Base-by-base conservation (phyloP, 2,113 vertebrate genomes). In the Ptychochromis oligacanthus region DNA sequence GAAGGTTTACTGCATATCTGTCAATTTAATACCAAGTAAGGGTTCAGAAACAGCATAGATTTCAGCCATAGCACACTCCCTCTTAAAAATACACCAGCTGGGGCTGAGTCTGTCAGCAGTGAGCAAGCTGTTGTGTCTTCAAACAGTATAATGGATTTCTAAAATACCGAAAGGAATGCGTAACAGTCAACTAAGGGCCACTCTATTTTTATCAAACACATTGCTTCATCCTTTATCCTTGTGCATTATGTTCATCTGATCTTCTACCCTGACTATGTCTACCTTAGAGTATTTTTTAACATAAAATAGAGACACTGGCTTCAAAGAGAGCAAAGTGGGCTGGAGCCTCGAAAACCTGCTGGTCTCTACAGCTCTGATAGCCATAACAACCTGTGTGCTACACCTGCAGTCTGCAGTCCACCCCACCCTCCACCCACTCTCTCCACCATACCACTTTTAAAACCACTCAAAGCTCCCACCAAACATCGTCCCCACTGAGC, bases 291-390 rank as follows among this genome's bases (percentile, higher is more conserved):
- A n/a, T n/a, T n/a, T n/a, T n/a, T n/a, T n/a, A n/a, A n/a, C n/a
- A n/a, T n/a, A n/a, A n/a, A n/a, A n/a, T n/a, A n/a, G 13, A 57
- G 75, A 78, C 75, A 72, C 15, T 22, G 80, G 75, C 88, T 89
- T 93, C 92, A 92, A 93, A 94, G 83, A 64, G 65, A 77, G 79
- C 61, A 46, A 81, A 75, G 75, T 74, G 56, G 18, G 31, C 40
- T 79, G 49, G 81, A 88, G 85, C 75, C 57, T 80, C 60, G 72
- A 86, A 82, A 91, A 79, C 85, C 80, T 43, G 38, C 81, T 36
- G 57, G 54, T 80, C 83, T 78, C 82, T 61, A 64, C 59, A 90
- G 83, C 77, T 83, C 87, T 54, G 77, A 84, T 85, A 83, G 84
- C 83, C 78, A 78, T 43, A 90, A 91, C 85, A 88, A 88, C 86